Evolutionary conservation across 2,113 vertebrate species (phyloP).

Genomic region (Ameiurus melas): DNA sequence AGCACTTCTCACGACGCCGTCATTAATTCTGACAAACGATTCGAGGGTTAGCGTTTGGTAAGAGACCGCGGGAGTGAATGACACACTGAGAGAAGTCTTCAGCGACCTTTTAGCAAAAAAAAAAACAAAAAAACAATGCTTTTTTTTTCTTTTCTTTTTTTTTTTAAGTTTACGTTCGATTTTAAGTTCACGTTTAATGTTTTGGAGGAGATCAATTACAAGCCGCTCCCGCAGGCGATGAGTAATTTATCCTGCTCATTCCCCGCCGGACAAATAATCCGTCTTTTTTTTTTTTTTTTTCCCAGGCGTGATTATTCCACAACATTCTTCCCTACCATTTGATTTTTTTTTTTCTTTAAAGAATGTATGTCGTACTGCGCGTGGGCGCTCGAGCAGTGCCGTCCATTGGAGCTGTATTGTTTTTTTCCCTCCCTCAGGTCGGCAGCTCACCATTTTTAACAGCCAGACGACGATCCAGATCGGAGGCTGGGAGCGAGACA

Average conservation of each 20-base stretch:
- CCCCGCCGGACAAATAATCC: slow-evolving; percentile 89
- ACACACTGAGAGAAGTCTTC: slow-evolving; percentile 21
- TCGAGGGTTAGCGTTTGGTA: background rate
- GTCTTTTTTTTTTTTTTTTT: slow-evolving; percentile 73
- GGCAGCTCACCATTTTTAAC: slow-evolving; percentile 99
- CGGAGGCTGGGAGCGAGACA: slow-evolving; percentile 94
- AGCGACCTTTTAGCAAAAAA: slow-evolving; percentile 92
- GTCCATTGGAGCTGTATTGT: slow-evolving; percentile 77
- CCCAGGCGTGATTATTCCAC: slow-evolving; percentile 70
- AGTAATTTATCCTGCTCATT: slow-evolving; percentile 98
- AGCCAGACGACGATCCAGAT: slow-evolving; percentile 99
- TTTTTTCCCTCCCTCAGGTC: slow-evolving; percentile 87
- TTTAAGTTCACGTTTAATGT: slow-evolving; percentile 48
- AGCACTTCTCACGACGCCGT: background rate
- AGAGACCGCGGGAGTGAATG: background rate
- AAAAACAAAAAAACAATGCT: slow-evolving; percentile 57
- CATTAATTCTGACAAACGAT: slow-evolving; percentile 44
- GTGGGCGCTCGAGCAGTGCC: background rate
- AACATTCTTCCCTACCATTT: slow-evolving; percentile 51
- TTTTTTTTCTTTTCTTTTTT: background rate
- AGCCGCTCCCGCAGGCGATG: slow-evolving; percentile 73
- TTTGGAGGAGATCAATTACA: slow-evolving; percentile 97
- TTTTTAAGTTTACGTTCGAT: background rate
- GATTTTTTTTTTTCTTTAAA: slow-evolving; percentile 55
- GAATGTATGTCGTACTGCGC: slow-evolving; percentile 65